Conservation (phyloP, 1,140 invertebrate species). For the Episyrphus balteatus region DNA sequence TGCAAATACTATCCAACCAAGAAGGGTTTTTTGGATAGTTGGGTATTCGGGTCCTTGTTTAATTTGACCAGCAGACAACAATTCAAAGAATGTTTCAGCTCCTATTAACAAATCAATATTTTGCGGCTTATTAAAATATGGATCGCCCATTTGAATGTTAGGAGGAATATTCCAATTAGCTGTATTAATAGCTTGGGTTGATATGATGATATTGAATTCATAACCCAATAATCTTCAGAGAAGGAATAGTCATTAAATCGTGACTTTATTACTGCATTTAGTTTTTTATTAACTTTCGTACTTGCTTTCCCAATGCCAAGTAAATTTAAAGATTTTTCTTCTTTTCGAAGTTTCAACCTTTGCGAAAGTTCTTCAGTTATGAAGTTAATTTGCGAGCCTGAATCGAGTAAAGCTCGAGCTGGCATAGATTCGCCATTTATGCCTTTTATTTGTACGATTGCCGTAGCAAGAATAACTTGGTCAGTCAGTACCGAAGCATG, state of each 20-base stretch:
- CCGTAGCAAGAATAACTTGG: conserved; percentile 2
- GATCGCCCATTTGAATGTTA: conserved; percentile 16
- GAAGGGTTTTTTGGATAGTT: too few species aligned
- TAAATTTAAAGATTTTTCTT: background rate
- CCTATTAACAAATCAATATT: conserved; percentile 21
- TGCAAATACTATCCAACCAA: conserved; percentile 15
- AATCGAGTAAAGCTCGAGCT: conserved; percentile 5
- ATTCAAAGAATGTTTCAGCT: conserved; percentile 18
- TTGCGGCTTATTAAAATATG: conserved; percentile 13
- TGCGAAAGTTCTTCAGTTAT: conserved; percentile 5
- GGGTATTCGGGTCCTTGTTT: conserved; percentile 6
- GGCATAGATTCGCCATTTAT: background rate
- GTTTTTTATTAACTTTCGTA: background rate
- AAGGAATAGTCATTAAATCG: conserved; percentile 1
- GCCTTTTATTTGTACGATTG: background rate
- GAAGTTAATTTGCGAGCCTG: conserved; percentile 3
- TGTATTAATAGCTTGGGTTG: background rate
- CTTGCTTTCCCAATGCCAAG: conserved; percentile 1
- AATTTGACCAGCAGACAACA: conserved; percentile 12
- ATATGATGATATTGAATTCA: background rate
- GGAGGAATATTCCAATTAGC: conserved; percentile 10
- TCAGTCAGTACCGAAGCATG: background rate
- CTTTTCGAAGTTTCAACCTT: background rate
- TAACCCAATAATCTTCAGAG: conserved; percentile 1
- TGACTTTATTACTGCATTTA: background rate